These are phyloP conservation scores for Ashinkailepas kermadecensis DNA, from an alignment of 2,888 invertebrate species.

Conservation along the genomic window DNA sequence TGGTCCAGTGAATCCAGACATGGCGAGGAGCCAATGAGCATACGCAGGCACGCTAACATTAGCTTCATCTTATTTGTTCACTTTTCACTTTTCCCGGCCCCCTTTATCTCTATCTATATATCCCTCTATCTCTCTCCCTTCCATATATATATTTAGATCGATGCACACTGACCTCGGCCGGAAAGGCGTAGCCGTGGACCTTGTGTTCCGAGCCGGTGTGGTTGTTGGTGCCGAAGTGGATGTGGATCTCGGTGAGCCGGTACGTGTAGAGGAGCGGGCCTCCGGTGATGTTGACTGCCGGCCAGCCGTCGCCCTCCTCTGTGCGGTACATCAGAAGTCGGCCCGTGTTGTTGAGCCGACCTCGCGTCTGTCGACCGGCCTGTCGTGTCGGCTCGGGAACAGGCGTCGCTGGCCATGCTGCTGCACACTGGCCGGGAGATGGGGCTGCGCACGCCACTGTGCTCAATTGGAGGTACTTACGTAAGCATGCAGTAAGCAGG, in stretches of 20 bases:
- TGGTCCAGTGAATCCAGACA: too few relatives aligned
- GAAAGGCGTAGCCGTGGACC: conserved; percentile 89
- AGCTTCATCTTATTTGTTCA: too few relatives aligned
- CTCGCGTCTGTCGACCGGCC: conserved; percentile 51
- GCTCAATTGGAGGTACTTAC: too few relatives aligned
- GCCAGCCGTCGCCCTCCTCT: conserved; percentile 80
- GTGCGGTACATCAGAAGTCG: conserved; percentile 80
- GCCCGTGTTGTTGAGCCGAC: conserved; percentile 83
- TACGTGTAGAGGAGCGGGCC: conserved; percentile 93
- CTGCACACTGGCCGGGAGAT: too few relatives aligned
- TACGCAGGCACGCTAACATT: too few relatives aligned
- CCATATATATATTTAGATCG: neutral
- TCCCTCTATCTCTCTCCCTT: too few relatives aligned
- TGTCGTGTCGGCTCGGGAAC: neutral
- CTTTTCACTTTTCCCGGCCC: too few relatives aligned
- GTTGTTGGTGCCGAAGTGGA: conserved; percentile 87
- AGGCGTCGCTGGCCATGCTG: too few relatives aligned
- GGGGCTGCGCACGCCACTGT: too few relatives aligned
- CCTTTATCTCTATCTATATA: too few relatives aligned
- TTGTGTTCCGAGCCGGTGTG: conserved; percentile 91
- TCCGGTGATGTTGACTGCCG: conserved; percentile 89
- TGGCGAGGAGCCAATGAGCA: too few relatives aligned
- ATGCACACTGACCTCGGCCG: conserved; percentile 74
- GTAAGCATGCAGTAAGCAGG: too few relatives aligned
- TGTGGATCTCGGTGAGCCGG: conserved; percentile 90